phyloP scores from a whole-genome alignment of 1,140 invertebrate species.

The Bombus impatiens region DNA sequence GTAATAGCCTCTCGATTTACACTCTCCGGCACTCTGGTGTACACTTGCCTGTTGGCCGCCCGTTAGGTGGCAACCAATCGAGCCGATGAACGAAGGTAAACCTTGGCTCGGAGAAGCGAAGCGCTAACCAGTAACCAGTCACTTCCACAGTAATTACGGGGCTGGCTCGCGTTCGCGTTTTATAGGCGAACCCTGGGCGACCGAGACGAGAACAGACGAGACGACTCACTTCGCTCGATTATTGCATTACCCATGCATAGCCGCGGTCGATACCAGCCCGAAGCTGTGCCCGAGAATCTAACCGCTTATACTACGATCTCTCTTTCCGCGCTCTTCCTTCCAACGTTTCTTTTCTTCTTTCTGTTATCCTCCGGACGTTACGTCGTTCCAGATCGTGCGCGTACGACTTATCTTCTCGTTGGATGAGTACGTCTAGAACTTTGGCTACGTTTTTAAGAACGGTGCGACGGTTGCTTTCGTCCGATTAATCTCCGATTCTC shows the following conservation, averaged over 20 bases:
- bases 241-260: constrained; percentile 77
- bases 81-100: constrained; percentile 67
- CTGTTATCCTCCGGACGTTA: too few species aligned
- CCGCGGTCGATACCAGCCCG: constrained; percentile 43
- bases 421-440: too few species aligned
- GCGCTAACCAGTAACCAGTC: constrained; percentile 71
- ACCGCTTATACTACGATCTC: neutral
- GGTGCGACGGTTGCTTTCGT: too few species aligned
- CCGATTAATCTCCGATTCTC: too few species aligned
- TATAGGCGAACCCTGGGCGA: constrained; percentile 73
- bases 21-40: constrained; percentile 38
- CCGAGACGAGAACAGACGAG: constrained; percentile 67
- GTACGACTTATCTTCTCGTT: too few species aligned
- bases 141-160: constrained; percentile 74
- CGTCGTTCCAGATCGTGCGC: too few species aligned
- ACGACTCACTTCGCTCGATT: constrained; percentile 76
- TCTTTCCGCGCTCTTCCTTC: neutral
- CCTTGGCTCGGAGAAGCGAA: constrained; percentile 40
- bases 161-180: constrained; percentile 73
- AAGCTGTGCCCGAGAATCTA: neutral
- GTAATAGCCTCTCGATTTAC: constrained; percentile 75
- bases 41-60: constrained; percentile 20
- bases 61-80: constrained; percentile 74
- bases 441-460: too few species aligned
- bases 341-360: too few species aligned